These are phyloP conservation scores for Diplogasteroides magnus DNA, from an alignment of 1,140 invertebrate genomes.

Conservation along the genomic window DNA sequence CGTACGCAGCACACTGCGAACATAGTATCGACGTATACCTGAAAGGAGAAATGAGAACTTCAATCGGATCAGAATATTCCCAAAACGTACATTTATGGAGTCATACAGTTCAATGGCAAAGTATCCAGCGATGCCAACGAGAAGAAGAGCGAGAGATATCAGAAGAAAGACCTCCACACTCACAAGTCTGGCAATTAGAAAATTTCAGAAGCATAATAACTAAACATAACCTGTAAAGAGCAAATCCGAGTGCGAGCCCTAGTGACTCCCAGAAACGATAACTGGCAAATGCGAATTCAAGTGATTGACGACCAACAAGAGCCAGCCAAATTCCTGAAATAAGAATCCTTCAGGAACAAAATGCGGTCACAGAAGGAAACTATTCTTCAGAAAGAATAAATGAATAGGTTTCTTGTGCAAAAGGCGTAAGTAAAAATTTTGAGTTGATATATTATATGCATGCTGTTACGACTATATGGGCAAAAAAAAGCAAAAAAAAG, in stretches of 20 bases:
- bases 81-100: slow-evolving; percentile 31
- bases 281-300: slow-evolving; percentile 92
- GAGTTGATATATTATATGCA: no score
- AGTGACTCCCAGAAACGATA: slow-evolving; percentile 87
- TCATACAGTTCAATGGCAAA: slow-evolving; percentile 68
- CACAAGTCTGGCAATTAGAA: slow-evolving; percentile 77
- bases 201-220: slow-evolving; percentile 52
- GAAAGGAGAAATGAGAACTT: background rate
- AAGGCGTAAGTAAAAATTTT: no score
- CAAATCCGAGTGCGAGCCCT: slow-evolving; percentile 76
- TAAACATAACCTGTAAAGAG: background rate
- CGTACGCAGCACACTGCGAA: no score
- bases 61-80: background rate
- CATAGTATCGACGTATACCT: slow-evolving; percentile 27
- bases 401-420: no score
- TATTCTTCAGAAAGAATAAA: no score
- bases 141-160: slow-evolving; percentile 73
- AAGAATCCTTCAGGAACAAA: no score
- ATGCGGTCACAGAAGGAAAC: no score
- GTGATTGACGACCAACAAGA: slow-evolving; percentile 77
- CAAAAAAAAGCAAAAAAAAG: no score
- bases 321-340: slow-evolving; percentile 76
- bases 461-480: no score
- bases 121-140: slow-evolving; percentile 72
- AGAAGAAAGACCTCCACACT: slow-evolving; percentile 84